These are phyloP conservation scores for Sciaenops ocellatus DNA, from an alignment of 2,797 vertebrate genomes.

Conservation along the genomic window DNA sequence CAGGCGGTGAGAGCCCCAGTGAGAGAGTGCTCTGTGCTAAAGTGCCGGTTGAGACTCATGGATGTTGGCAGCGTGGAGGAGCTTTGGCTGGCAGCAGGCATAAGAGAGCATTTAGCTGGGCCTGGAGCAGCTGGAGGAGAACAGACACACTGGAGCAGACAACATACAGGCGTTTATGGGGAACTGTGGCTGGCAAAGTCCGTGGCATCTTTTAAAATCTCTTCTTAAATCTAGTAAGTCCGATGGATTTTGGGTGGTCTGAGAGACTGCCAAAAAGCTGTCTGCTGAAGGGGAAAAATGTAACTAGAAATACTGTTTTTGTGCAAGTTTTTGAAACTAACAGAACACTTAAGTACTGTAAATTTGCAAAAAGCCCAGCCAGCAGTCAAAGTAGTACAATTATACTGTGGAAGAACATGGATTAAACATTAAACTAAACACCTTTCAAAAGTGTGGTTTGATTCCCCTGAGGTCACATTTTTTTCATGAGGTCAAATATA, in stretches of 20 bases:
- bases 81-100: constrained; percentile 62
- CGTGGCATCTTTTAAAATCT: constrained; percentile 48
- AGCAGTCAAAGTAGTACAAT: background rate
- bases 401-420: background rate
- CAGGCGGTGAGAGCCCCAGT: constrained; percentile 47
- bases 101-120: constrained; percentile 63
- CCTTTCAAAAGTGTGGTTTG: background rate
- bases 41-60: constrained; percentile 43
- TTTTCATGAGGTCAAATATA: background rate
- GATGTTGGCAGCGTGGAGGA: constrained; percentile 65
- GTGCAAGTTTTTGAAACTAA: constrained; percentile 1
- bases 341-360: background rate
- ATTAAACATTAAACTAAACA: background rate
- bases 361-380: background rate
- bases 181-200: constrained; percentile 55
- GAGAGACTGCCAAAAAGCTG: constrained; percentile 33
- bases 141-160: constrained; percentile 43
- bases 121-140: constrained; percentile 63
- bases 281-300: constrained; percentile 9
- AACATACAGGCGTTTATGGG: constrained; percentile 52
- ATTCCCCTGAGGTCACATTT: background rate
- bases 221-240: constrained; percentile 39
- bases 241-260: constrained; percentile 44
- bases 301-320: constrained; percentile 9
- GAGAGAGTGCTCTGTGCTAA: constrained; percentile 62